Base-by-base conservation (phyloP, 2,797 vertebrate species). In the Liparis tanakae region DNA sequence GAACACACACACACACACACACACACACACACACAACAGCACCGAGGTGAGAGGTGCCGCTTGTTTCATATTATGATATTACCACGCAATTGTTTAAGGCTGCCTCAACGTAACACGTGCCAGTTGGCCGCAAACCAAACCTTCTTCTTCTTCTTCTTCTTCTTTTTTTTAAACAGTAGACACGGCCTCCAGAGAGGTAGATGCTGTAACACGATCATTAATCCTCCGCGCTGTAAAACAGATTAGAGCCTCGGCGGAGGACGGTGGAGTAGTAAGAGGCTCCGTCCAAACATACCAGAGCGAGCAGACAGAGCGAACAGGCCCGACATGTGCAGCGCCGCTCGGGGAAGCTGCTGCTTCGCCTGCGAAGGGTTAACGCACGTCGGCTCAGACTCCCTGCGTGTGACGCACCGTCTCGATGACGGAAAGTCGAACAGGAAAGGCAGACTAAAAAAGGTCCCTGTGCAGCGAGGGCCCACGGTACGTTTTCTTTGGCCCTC, bases 341-440 rank as follows among this genome's bases (percentile, higher is more conserved):
- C 78, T 41, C 63, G 56, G 74, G 88, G 89, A 60, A 80, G 76
- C 76, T 82, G 83, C 75, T 66, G 82, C 77, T 79, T 76, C 75
- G 86, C 76, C 67, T 69, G 79, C 76, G 67, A 92, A 85, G 93
- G 91, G 94, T 94, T 94, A 94, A 94, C 80, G 83, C 88, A 79
- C 88, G 74, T 67, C 77, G 79, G 78, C 82, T 87, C 88, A 91
- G 92, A 90, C 89, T 91, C 88, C 73, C 86, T 73, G 77, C 50
- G 65, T 87, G 93, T 94, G 94, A 95, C 93, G 94, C 93, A 94
- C 91, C 87, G 94, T 95, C 93, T 95, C 91, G 87, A 87, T 91
- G 89, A 91, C 89, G 90, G 90, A 93, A 89, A 93, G 89, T 91
- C 90, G 85, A 91, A 94, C 93, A 94, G 93, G 93, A 94, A 94